These are phyloP conservation scores for Trypoxylon attenuatum DNA, from an alignment of 2,888 invertebrate species.

Conservation along the genomic window DNA sequence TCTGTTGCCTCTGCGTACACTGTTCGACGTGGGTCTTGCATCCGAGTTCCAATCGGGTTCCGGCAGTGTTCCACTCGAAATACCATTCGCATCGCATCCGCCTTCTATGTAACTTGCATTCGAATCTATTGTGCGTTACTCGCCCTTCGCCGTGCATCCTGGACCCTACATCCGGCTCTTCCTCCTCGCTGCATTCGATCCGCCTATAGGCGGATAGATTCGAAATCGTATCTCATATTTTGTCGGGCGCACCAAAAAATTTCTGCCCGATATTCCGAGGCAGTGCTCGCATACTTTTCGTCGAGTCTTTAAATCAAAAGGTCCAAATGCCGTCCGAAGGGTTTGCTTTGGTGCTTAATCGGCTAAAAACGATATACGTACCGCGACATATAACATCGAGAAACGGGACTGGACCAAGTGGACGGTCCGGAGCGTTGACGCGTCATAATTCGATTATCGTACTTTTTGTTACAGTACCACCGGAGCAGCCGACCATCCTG, in stretches of 20 bases:
- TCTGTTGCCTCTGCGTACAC: too few relatives aligned
- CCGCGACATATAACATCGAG: neutral
- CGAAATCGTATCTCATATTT: too few relatives aligned
- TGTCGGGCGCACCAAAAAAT: too few relatives aligned
- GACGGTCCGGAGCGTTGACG: neutral
- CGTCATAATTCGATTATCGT: neutral
- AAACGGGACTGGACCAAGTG: too few relatives aligned
- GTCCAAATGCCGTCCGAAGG: neutral
- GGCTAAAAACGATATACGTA: neutral
- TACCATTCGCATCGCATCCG: neutral
- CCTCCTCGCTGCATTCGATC: too few relatives aligned
- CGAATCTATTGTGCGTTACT: neutral
- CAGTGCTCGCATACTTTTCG: neutral
- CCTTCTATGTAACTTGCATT: neutral
- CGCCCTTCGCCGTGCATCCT: too few relatives aligned
- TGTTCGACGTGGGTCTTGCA: too few relatives aligned
- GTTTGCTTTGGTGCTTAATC: neutral
- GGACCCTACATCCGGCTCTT: too few relatives aligned
- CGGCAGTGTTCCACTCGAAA: slow-evolving; percentile 23
- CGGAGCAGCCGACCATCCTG: slow-evolving; percentile 89
- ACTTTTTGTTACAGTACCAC: slow-evolving; percentile 84
- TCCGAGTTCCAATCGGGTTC: too few relatives aligned
- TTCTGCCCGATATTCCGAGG: too few relatives aligned
- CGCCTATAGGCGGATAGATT: too few relatives aligned
- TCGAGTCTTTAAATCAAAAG: neutral